These are phyloP conservation scores for Gasterosteus nipponicus DNA, from an alignment of 2,113 vertebrate species.

Conservation along the genomic window DNA sequence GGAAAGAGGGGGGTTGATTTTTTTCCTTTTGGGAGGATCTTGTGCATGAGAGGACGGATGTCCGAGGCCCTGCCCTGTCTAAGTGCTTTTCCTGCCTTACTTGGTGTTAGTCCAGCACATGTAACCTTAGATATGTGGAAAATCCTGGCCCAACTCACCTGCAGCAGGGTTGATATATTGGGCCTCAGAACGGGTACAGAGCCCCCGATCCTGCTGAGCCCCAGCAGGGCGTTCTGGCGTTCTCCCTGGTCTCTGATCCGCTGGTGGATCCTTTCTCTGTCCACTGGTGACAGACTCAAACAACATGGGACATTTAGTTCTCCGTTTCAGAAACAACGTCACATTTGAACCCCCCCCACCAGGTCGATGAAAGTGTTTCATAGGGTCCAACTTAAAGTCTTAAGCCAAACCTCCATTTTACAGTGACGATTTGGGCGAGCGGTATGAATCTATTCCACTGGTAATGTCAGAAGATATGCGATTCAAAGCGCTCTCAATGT, in stretches of 20 bases:
- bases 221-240: slow-evolving; percentile 92
- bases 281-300: slow-evolving; percentile 92
- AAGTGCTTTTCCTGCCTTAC: background rate
- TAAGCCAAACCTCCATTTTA: no score
- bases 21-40: background rate
- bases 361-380: no score
- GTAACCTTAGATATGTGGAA: background rate
- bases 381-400: no score
- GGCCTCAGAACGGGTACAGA: slow-evolving; percentile 97
- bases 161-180: slow-evolving; percentile 88
- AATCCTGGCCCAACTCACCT: slow-evolving; percentile 75
- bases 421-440: no score
- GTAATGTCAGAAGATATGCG: no score
- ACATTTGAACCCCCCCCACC: no score
- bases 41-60: no score
- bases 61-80: background rate
- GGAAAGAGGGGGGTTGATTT: no score
- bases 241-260: slow-evolving; percentile 95
- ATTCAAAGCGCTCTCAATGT: no score
- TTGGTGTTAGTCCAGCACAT: background rate
- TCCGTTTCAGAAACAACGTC: no score
- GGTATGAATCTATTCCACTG: no score
- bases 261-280: slow-evolving; percentile 95
- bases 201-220: slow-evolving; percentile 95
- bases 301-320: background rate